These are phyloP conservation scores for Trichonephila clavipes DNA, from an alignment of 1,140 invertebrate genomes.

Conservation along the genomic window DNA sequence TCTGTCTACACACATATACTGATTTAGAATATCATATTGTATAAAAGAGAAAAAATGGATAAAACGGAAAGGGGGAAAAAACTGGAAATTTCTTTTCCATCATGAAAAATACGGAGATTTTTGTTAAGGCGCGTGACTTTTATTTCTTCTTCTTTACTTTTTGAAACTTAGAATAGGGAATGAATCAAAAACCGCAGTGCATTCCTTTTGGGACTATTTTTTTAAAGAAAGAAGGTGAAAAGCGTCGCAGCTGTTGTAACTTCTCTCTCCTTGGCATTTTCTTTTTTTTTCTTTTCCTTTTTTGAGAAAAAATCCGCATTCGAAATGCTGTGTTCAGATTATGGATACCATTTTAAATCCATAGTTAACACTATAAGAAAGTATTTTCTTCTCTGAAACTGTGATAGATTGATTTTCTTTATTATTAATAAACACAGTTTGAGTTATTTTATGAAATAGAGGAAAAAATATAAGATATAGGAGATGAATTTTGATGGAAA, in stretches of 20 bases:
- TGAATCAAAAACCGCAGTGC: conserved; percentile 32
- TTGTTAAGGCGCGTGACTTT: conserved; percentile 11
- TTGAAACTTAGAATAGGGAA: not conserved
- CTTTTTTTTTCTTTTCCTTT: not conserved
- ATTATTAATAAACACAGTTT: no score
- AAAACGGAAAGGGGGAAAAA: not conserved
- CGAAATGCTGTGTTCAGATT: no score
- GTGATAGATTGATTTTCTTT: no score
- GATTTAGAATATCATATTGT: no score
- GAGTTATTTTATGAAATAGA: no score
- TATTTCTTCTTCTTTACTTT: not conserved
- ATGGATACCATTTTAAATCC: no score
- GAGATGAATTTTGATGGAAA: no score
- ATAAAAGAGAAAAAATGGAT: not conserved
- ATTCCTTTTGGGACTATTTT: not conserved
- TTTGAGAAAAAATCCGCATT: not conserved
- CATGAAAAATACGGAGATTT: conserved; percentile 43
- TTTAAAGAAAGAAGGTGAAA: not conserved
- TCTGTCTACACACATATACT: no score
- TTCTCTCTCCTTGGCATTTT: not conserved
- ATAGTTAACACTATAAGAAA: no score
- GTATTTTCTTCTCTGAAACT: no score
- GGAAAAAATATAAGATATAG: no score
- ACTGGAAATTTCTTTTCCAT: not conserved
- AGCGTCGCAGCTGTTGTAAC: conserved; percentile 28